Percentiles rank a stretch among this genome's conserved stretches.
These are phyloP conservation scores for Dromiciops gliroides DNA, from an alignment of 2,113 vertebrate genomes.

Conservation along the genomic window DNA sequence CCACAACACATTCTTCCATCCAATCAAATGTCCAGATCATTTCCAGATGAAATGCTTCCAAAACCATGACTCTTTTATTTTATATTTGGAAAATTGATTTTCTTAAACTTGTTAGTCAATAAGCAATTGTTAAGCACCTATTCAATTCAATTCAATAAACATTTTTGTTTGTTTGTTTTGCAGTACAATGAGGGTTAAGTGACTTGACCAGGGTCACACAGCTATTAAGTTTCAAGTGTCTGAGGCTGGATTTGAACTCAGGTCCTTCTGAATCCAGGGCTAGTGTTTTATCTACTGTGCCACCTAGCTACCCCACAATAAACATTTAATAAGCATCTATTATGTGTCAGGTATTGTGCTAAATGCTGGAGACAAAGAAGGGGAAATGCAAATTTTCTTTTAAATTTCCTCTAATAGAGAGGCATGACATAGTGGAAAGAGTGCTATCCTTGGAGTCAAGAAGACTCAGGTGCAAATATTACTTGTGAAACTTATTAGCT, in stretches of 20 bases:
- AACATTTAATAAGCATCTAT: neutral
- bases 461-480: neutral
- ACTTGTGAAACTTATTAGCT: neutral
- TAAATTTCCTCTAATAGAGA: neutral
- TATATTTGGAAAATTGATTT: neutral
- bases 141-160: too few relatives aligned
- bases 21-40: neutral
- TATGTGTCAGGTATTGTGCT: neutral
- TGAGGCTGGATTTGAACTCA: too few relatives aligned
- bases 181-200: too few relatives aligned
- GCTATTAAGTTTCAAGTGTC: too few relatives aligned
- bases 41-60: neutral
- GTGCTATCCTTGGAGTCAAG: neutral
- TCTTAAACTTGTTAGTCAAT: neutral
- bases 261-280: too few relatives aligned
- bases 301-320: too few relatives aligned
- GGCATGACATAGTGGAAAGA: neutral
- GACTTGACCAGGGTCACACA: too few relatives aligned
- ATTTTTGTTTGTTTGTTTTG: too few relatives aligned
- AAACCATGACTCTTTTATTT: neutral
- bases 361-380: neutral
- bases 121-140: neutral
- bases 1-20: neutral
- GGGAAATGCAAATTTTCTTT: neutral
- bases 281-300: too few relatives aligned